Conservation (phyloP, 2,888 invertebrate species). For the Trilocha varians region DNA sequence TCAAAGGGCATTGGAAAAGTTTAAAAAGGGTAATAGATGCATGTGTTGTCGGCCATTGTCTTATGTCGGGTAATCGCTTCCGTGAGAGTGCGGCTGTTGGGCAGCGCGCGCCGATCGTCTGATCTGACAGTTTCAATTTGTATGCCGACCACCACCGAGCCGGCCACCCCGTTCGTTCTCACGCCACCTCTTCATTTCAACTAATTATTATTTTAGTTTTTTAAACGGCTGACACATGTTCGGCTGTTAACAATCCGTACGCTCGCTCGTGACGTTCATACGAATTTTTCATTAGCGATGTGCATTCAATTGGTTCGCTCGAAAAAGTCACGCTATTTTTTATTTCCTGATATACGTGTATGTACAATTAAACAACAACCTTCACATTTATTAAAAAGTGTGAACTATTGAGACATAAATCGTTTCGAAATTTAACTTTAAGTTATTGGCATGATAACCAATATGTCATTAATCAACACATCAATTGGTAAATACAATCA, state of each 20-base stretch:
- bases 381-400: no score
- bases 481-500: no score
- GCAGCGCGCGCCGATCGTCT: constrained; percentile 31
- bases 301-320: not conserved
- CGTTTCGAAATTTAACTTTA: no score
- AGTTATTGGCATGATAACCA: no score
- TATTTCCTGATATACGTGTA: not conserved
- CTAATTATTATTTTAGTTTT: constrained; percentile 62
- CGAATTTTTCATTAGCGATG: constrained; percentile 12
- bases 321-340: not conserved
- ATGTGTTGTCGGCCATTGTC: constrained; percentile 66
- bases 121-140: constrained; percentile 55
- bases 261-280: constrained; percentile 41
- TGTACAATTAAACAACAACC: not conserved
- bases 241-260: constrained; percentile 30
- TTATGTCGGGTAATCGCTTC: constrained; percentile 61
- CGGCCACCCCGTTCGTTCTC: constrained; percentile 61
- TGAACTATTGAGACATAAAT: no score
- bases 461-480: no score
- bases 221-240: constrained; percentile 46
- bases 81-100: constrained; percentile 50
- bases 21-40: constrained; percentile 66
- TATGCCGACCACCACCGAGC: constrained; percentile 41
- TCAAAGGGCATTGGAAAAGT: constrained; percentile 38
- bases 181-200: constrained; percentile 54